phyloP scores from a whole-genome alignment of 1,140 invertebrate species.

The Trichomalopsis sarcophagae region DNA sequence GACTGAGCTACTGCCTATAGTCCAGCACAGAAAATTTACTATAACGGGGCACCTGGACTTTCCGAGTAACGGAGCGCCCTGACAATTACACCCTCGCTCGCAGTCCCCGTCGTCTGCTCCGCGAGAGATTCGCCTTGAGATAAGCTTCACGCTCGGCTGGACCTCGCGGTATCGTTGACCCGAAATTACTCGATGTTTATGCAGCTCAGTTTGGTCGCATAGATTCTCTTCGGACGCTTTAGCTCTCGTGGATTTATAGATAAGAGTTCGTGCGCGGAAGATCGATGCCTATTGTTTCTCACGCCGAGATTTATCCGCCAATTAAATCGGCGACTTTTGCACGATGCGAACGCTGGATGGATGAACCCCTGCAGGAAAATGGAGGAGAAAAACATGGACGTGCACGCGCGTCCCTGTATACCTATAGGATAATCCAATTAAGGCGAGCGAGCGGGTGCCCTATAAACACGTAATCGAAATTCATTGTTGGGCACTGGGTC shows the following conservation, averaged over 20 bases:
- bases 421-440: slow-evolving; percentile 20
- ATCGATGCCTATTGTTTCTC: too few species aligned
- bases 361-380: too few species aligned
- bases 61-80: slow-evolving; percentile 42
- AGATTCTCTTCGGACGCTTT: not conserved
- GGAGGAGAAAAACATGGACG: too few species aligned
- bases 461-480: slow-evolving; percentile 40
- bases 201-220: not conserved
- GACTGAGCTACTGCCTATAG: not conserved
- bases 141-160: slow-evolving; percentile 41
- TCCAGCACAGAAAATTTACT: slow-evolving; percentile 44
- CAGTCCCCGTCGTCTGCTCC: not conserved
- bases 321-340: too few species aligned
- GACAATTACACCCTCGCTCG: slow-evolving; percentile 50
- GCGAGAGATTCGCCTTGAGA: slow-evolving; percentile 4
- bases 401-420: too few species aligned
- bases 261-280: too few species aligned
- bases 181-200: slow-evolving; percentile 31
- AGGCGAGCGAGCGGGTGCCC: not conserved
- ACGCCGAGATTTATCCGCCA: too few species aligned
- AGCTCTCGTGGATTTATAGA: not conserved
- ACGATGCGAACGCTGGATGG: too few species aligned
- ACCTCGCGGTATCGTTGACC: slow-evolving; percentile 13
- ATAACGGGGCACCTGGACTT: slow-evolving; percentile 41
- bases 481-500: slow-evolving; percentile 44